phyloP scores from a whole-genome alignment of 2,113 vertebrate genomes.

The Catharus minimus region DNA sequence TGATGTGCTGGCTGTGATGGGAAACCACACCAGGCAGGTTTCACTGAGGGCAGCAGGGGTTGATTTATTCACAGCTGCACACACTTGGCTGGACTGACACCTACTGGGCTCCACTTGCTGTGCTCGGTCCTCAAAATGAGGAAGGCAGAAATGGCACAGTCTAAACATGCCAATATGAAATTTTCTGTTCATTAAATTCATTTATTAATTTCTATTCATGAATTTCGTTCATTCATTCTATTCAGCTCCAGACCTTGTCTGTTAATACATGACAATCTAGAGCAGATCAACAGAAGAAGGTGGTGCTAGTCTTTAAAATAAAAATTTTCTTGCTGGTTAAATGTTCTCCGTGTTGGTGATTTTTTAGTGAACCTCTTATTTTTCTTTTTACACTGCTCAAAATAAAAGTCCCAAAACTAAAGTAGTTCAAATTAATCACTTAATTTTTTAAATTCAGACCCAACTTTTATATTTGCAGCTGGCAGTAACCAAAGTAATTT shows the following conservation, averaged over 20 bases:
- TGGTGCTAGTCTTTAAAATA: not conserved
- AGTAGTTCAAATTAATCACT: not conserved
- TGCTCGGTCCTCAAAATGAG: not conserved
- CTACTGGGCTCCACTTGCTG: not conserved
- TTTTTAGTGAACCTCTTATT: not conserved
- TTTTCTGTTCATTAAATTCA: not conserved
- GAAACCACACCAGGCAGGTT: not conserved
- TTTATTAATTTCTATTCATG: not conserved
- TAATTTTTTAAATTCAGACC: not conserved
- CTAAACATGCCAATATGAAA: not conserved
- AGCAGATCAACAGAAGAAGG: not conserved
- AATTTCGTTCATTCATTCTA: not conserved
- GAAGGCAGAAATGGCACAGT: not conserved
- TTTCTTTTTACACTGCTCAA: not conserved
- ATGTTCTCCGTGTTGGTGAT: not conserved
- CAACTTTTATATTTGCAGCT: not conserved
- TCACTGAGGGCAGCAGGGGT: not conserved
- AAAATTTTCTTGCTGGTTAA: not conserved
- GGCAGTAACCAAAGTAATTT: not conserved
- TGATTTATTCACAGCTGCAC: too few relatives aligned
- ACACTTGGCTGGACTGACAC: constrained; percentile 9
- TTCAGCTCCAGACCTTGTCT: not conserved
- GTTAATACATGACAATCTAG: not conserved
- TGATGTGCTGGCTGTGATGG: not conserved
- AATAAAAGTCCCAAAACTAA: not conserved